Base-by-base conservation (phyloP, 2,797 vertebrate genomes). In the Naso thynnoides region DNA sequence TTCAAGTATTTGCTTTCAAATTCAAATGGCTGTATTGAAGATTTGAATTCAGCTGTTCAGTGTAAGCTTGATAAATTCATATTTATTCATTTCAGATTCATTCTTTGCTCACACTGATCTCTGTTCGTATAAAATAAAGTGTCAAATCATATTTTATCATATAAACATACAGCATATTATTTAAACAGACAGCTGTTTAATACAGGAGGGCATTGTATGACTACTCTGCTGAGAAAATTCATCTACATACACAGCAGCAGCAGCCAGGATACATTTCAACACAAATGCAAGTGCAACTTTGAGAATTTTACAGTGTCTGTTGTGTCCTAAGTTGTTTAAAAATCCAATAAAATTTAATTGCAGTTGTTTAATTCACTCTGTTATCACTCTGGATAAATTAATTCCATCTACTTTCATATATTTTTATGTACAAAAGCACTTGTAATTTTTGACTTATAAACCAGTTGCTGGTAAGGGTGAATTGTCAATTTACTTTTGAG, bases 1-100 rank as follows among this genome's bases (percentile, higher is more conserved):
- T 76, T 81, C 29, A 50, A 86, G 79, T 60, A 66, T 79, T 79
- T 80, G 54, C 78, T 81, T 87, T 84, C 65, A 66, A 36, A 74
- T 76, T 57, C 23, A 76, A 76, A 80, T 84, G 69, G 64, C 62
- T 39, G 49, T 1, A 69, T 76, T 73, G 29, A 53, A 36, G 36
- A 50, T 73, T 36, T 31, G 8, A 66, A 56, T 77, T 58, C 56
- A 66, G 67, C 48, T 10, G 48, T 52, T 63, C 19, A 23, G 10
- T 36, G 3, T 50, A 16, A 63, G 77, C 41, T 41, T 38, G 23
- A 79, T 69, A 31, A 68, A 78, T 68, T 88, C 57, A 59, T 76
- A 71, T 69, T 54, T 23, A 60, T 69, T 58, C 48, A 52, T 4
- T 48, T 76, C 18, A 53, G 57, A 84, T 58, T 79, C 19, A 67